These are phyloP conservation scores for Drosophila rellima DNA, from an alignment of 2,888 invertebrate genomes.

Conservation along the genomic window DNA sequence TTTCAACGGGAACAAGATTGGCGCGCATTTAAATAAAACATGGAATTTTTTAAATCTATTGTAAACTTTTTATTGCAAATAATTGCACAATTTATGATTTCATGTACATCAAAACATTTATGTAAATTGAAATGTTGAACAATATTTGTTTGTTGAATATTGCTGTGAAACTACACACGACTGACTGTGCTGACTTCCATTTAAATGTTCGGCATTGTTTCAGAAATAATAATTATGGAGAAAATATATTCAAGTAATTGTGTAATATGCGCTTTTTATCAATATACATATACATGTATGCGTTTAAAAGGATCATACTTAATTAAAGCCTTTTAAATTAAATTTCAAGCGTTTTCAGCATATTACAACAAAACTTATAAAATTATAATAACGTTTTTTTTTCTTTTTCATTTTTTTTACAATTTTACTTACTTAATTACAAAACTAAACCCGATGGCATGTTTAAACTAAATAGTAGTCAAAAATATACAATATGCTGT, in stretches of 20 bases:
- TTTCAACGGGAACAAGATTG: too few relatives aligned
- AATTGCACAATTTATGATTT: constrained; percentile 70
- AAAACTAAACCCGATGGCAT: constrained; percentile 76
- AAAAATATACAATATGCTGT: constrained; percentile 67
- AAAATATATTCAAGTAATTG: constrained; percentile 35
- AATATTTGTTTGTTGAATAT: constrained; percentile 41
- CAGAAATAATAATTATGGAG: constrained; percentile 36
- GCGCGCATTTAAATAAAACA: background rate
- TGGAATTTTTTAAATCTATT: background rate
- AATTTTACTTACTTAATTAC: constrained; percentile 55
- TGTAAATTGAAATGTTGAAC: constrained; percentile 51
- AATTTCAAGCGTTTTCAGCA: constrained; percentile 62
- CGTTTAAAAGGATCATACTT: constrained; percentile 44
- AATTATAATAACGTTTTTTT: constrained; percentile 73
- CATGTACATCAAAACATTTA: constrained; percentile 55
- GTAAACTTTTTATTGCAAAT: constrained; percentile 58
- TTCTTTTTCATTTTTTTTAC: constrained; percentile 32
- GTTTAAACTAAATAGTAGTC: constrained; percentile 72
- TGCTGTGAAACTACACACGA: constrained; percentile 36
- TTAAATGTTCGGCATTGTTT: constrained; percentile 19
- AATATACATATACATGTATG: constrained; percentile 20
- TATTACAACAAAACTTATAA: constrained; percentile 73
- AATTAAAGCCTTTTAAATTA: constrained; percentile 60
- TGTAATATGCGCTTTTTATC: constrained; percentile 56
- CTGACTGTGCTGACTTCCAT: constrained; percentile 17